Evolutionary conservation across 1,140 invertebrate genomes (phyloP).

Genomic region (Drosophila setifemur): DNA sequence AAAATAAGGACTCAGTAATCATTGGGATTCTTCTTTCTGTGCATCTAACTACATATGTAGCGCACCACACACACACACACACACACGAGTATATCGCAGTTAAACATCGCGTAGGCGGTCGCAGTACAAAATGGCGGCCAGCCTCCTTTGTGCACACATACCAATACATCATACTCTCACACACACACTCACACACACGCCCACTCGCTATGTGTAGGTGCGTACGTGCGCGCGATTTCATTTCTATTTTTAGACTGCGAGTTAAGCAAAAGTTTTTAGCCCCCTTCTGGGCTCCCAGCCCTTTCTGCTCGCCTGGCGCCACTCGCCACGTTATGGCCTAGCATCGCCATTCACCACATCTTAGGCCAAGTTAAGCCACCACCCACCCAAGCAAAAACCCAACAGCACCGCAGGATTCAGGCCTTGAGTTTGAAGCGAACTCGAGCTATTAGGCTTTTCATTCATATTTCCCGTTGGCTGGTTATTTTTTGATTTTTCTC

Average conservation of each 20-base stretch:
- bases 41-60: constrained; percentile 7
- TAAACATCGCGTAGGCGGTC: constrained; percentile 64
- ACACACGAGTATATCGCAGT: constrained; percentile 18
- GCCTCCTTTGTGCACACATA: constrained; percentile 65
- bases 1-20: no score
- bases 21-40: constrained; percentile 7
- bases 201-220: no score
- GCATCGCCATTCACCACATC: constrained; percentile 37
- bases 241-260: constrained; percentile 74
- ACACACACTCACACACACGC: not conserved
- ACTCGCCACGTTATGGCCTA: constrained; percentile 9
- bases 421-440: constrained; percentile 11
- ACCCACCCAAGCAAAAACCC: not conserved
- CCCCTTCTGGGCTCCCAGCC: constrained; percentile 29
- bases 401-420: constrained; percentile 7
- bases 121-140: constrained; percentile 74
- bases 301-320: constrained; percentile 44
- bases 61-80: constrained; percentile 16
- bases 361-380: constrained; percentile 1
- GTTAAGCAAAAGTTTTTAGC: constrained; percentile 57
- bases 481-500: constrained; percentile 3
- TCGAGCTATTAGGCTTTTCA: constrained; percentile 42
- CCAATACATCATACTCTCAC: not conserved
- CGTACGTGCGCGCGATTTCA: constrained; percentile 76
- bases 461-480: not conserved